These are phyloP conservation scores for Miniopterus natalensis DNA, from an alignment of 2,113 vertebrate genomes.

Conservation along the genomic window DNA sequence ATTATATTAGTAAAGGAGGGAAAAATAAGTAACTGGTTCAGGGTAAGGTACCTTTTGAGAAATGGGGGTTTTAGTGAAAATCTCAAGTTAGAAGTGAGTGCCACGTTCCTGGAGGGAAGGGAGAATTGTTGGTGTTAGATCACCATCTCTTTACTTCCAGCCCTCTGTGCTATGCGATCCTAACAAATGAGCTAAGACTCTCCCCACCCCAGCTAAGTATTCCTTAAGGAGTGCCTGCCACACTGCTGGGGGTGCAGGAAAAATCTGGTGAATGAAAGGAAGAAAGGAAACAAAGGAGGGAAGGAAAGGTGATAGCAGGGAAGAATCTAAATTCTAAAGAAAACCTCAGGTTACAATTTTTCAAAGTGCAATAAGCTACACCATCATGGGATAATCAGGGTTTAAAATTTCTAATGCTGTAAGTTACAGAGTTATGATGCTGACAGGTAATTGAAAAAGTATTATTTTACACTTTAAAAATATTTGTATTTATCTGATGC, in stretches of 20 bases:
- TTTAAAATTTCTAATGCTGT: background rate
- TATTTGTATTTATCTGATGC: conserved; percentile 2
- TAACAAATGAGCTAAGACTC: background rate
- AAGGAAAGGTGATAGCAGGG: background rate
- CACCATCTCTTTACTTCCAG: conserved; percentile 21
- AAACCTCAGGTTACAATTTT: background rate
- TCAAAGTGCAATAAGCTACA: background rate
- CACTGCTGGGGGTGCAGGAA: background rate
- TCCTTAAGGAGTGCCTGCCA: background rate
- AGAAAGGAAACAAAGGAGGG: background rate
- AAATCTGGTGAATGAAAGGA: background rate
- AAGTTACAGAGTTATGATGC: background rate
- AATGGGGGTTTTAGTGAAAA: conserved; percentile 48
- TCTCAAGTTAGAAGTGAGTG: background rate
- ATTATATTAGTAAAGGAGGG: background rate
- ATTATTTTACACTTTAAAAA: background rate
- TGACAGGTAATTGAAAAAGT: conserved; percentile 35
- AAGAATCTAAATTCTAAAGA: conserved; percentile 40
- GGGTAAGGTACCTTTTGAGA: background rate
- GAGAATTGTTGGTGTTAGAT: background rate
- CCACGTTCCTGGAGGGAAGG: background rate
- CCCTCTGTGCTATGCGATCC: background rate
- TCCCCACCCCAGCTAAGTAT: background rate
- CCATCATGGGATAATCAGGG: background rate
- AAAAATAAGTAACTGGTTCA: background rate